phyloP scores from a whole-genome alignment of 2,888 invertebrate genomes.

The Agrilus mali region DNA sequence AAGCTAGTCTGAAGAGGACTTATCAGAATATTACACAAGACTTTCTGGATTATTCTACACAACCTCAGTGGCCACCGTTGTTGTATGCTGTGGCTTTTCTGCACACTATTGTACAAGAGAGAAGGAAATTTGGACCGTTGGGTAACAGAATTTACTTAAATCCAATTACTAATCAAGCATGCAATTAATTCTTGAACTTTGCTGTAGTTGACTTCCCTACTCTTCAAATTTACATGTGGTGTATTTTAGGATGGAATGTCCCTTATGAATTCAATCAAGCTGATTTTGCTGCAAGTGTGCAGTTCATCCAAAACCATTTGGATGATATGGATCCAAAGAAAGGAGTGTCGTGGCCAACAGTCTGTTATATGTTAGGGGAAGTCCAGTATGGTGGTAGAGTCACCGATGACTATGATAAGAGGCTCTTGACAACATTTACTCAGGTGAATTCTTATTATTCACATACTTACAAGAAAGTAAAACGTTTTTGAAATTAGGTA shows the following conservation, averaged over 20 bases:
- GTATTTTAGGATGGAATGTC: slow-evolving; percentile 75
- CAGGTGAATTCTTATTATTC: slow-evolving; percentile 34
- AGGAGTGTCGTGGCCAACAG: slow-evolving; percentile 94
- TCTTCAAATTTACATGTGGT: not conserved
- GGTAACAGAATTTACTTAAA: slow-evolving; percentile 15
- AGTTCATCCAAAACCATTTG: slow-evolving; percentile 91
- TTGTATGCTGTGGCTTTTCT: slow-evolving; percentile 89
- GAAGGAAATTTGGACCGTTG: slow-evolving; percentile 89
- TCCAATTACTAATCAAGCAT: too few species aligned
- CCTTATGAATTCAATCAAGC: slow-evolving; percentile 97
- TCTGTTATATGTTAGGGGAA: slow-evolving; percentile 96
- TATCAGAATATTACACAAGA: slow-evolving; percentile 86
- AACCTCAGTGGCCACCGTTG: slow-evolving; percentile 87
- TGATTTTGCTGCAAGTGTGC: slow-evolving; percentile 89
- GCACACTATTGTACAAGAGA: slow-evolving; percentile 89
- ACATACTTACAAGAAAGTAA: not conserved
- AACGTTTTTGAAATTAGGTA: slow-evolving; percentile 32
- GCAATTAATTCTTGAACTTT: not conserved
- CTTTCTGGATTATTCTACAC: slow-evolving; percentile 80
- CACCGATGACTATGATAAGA: slow-evolving; percentile 94
- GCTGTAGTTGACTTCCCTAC: not conserved
- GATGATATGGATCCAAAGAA: slow-evolving; percentile 96
- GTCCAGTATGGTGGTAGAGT: slow-evolving; percentile 74
- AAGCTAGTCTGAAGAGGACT: slow-evolving; percentile 87
- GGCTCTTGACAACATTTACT: slow-evolving; percentile 83